These are phyloP conservation scores for Chiridota heheva DNA, from an alignment of 35 echinoderm and acorn worm genomes.

Conservation along the genomic window DNA sequence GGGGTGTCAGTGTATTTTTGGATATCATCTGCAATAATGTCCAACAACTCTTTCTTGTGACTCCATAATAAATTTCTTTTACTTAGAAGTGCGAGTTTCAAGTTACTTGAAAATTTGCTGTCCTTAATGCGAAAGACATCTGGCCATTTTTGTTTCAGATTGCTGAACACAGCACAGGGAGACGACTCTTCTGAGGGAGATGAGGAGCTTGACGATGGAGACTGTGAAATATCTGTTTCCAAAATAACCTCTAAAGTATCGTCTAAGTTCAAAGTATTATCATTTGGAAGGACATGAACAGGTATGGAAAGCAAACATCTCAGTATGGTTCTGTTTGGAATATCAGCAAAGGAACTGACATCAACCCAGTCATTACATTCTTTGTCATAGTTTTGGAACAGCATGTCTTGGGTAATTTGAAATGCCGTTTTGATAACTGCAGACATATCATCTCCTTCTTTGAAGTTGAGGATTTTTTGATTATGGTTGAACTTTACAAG, in stretches of 20 bases:
- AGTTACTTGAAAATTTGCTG: constrained; percentile 11
- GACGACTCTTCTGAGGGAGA: no score
- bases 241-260: no score
- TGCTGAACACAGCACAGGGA: no score
- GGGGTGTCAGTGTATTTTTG: constrained; percentile 37
- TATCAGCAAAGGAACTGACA: constrained; percentile 1
- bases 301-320: no score
- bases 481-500: constrained; percentile 34
- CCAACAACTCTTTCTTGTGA: constrained; percentile 36
- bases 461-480: background rate
- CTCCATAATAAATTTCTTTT: constrained; percentile 26
- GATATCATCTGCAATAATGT: constrained; percentile 29
- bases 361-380: constrained; percentile 44
- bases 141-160: no score
- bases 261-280: no score
- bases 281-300: no score
- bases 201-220: no score
- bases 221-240: no score
- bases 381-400: constrained; percentile 32
- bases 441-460: constrained; percentile 6
- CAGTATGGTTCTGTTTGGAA: constrained; percentile 23
- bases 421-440: constrained; percentile 8
- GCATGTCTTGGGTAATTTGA: background rate
- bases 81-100: background rate
- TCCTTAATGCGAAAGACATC: background rate